Evolutionary conservation across 64 coral and sea anemone genomes (phyloP).

Genomic region (Montipora cactus): DNA sequence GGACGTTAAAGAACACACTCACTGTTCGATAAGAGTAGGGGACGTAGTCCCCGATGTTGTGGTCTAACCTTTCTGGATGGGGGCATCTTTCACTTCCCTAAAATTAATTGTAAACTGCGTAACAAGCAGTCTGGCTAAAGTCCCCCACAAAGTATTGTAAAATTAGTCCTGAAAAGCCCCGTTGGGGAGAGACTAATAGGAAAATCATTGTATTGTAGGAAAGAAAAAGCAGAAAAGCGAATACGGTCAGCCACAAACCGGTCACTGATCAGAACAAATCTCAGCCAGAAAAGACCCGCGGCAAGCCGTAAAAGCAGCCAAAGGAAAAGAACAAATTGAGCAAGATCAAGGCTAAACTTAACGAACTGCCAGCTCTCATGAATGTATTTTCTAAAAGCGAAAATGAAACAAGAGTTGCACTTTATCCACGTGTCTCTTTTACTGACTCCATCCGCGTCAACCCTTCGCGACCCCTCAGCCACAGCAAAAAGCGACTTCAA

Average conservation of each 20-base stretch:
- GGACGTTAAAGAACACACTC: no score
- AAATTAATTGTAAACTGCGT: no score
- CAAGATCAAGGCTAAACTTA: neutral
- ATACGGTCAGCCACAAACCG: neutral
- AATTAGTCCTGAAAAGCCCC: no score
- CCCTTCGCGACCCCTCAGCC: neutral
- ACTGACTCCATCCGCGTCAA: slow-evolving; percentile 1
- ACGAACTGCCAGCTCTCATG: neutral
- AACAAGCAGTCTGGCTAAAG: no score
- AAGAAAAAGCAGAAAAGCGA: neutral
- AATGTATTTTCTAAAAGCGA: slow-evolving; percentile 1
- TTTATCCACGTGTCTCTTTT: slow-evolving; percentile 19
- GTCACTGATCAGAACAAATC: neutral
- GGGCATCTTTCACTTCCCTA: no score
- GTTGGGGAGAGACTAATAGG: no score
- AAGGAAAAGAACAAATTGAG: neutral
- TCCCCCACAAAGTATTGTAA: no score
- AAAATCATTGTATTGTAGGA: no score
- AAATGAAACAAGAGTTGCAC: slow-evolving; percentile 30
- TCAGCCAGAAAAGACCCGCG: neutral
- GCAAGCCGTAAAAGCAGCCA: neutral
- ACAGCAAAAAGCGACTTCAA: neutral
- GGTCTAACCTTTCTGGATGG: no score
- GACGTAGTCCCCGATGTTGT: no score
- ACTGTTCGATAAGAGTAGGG: no score